Base-by-base conservation (phyloP, 2,113 vertebrate genomes). In the Coptodon bakossiorum region DNA sequence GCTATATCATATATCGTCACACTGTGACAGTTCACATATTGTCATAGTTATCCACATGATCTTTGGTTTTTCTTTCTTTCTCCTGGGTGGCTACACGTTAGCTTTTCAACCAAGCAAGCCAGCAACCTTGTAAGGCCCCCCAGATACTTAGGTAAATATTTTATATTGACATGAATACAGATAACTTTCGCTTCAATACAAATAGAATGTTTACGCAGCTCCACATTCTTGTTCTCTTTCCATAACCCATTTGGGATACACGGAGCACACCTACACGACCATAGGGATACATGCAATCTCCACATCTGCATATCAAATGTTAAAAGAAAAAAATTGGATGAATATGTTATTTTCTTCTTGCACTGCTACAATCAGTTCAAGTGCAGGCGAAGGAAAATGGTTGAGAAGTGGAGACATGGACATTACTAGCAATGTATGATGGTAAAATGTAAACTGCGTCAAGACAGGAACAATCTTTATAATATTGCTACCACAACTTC, bases 1-100 rank as follows among this genome's bases (percentile, higher is more conserved):
- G 0, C 16, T 34, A 57, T 57, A 57, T 57, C 22, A 24, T 56
- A 56, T 0, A 54, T 24, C 0, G 2, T 56, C 22, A 56, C 53
- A 16, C 56, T 29, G 56, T 57, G 7, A 29, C 56, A 2, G 56
- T 5, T 27, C 12, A 56, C 11, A 56, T 56, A 56, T 56, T 56
- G 54, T 36, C 36, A 36, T 36, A 56, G 54, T 29, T 57, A 57
- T 57, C 56, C 56, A 57, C 24, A 57, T 9, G 3, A 16, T 57
- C 5, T 53, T 53, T 10, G 1, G 0, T 1, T 27, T 56, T 5
- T 1, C n/a, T 54, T 56, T 1, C 22, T 57, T 57, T 57, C 4
- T 57, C 24, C 56, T 16, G 56, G 3, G 56, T 29, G 56, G 56
- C 56, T 57, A 29, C 24, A 57, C 1, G 0, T 57, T 57, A 29